phyloP scores from a whole-genome alignment of 2,113 vertebrate species.

The Oncorhynchus gorbuscha region DNA sequence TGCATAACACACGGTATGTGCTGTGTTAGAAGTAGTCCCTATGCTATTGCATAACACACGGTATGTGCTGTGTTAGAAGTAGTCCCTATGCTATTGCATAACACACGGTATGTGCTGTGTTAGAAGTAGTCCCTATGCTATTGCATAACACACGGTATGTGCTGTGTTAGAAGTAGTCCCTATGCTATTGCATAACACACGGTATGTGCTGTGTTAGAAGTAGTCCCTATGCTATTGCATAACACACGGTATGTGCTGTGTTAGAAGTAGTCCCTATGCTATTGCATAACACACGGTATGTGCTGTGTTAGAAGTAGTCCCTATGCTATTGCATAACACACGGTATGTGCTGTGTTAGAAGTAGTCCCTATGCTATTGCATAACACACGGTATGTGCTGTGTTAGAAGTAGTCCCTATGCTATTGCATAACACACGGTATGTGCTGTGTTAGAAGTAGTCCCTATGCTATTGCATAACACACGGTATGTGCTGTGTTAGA shows the following conservation, averaged over 20 bases:
- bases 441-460: not conserved
- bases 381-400: not conserved
- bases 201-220: not conserved
- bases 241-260: not conserved
- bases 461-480: not conserved
- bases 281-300: not conserved
- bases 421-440: not conserved
- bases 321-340: not conserved
- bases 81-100: not conserved
- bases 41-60: not conserved
- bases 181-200: not conserved
- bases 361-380: not conserved
- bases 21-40: not conserved
- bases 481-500: not conserved
- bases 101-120: not conserved
- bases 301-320: not conserved
- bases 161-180: not conserved
- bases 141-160: not conserved
- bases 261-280: not conserved
- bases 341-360: not conserved
- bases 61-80: not conserved
- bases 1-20: not conserved
- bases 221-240: not conserved
- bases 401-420: not conserved
- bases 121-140: not conserved